These are phyloP conservation scores for Perccottus glenii DNA, from an alignment of 2,113 vertebrate species.

Conservation along the genomic window DNA sequence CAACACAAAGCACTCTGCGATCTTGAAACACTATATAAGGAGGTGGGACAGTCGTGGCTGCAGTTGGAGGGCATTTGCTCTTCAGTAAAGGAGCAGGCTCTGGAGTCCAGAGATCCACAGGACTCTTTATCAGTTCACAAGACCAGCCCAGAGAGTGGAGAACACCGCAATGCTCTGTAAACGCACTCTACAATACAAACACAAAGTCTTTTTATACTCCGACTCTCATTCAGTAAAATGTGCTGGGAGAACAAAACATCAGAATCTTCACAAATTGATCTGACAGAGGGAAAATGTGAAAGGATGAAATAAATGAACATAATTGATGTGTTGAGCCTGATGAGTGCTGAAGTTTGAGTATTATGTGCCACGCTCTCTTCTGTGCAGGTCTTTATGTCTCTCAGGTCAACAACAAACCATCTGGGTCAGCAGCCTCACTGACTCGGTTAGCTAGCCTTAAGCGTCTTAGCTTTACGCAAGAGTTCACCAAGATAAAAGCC, in stretches of 20 bases:
- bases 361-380: constrained; percentile 49
- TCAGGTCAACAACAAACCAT: constrained; percentile 66
- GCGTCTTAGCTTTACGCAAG: constrained; percentile 67
- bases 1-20: constrained; percentile 72
- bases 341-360: constrained; percentile 21
- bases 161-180: constrained; percentile 56
- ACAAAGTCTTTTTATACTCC: constrained; percentile 21
- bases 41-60: constrained; percentile 47
- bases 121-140: constrained; percentile 57
- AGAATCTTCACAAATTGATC: background rate
- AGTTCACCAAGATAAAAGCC: constrained; percentile 76
- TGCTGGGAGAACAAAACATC: constrained; percentile 4
- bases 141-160: constrained; percentile 41
- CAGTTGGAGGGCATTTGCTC: constrained; percentile 44
- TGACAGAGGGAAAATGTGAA: background rate
- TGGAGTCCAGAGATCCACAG: constrained; percentile 60
- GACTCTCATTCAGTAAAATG: constrained; percentile 30
- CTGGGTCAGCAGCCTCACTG: constrained; percentile 68
- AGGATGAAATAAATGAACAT: background rate
- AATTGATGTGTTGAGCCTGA: constrained; percentile 8
- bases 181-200: constrained; percentile 45
- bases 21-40: constrained; percentile 50
- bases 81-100: constrained; percentile 17
- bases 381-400: constrained; percentile 60
- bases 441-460: constrained; percentile 53